Evolutionary conservation across 2,888 invertebrate species (phyloP).

Genomic region (Elysia crispata): DNA sequence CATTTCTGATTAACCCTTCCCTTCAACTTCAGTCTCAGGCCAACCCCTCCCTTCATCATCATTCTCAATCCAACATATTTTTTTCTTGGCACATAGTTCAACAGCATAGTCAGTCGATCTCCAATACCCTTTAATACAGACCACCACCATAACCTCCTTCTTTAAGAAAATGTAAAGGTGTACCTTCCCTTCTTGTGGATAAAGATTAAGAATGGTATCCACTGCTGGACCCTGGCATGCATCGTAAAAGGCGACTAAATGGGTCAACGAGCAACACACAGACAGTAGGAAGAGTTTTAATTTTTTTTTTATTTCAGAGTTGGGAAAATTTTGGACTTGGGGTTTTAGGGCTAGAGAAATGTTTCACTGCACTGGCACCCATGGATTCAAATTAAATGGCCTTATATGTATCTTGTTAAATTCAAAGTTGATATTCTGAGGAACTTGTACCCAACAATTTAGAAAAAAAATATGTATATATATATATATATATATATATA

Average conservation of each 20-base stretch:
- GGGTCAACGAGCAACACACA: constrained; percentile 14
- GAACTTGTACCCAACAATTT: no score
- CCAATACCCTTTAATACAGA: neutral
- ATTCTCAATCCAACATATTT: constrained; percentile 6
- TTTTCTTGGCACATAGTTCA: neutral
- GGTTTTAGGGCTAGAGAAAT: constrained; percentile 17
- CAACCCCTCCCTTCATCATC: constrained; percentile 21
- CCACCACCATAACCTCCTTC: constrained; percentile 7
- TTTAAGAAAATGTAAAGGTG: constrained; percentile 7
- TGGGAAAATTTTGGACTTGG: constrained; percentile 12
- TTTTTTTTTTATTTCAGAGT: constrained; percentile 21
- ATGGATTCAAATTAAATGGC: no score
- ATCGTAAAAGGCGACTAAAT: constrained; percentile 26
- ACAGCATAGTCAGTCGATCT: constrained; percentile 16
- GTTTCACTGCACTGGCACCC: constrained; percentile 17
- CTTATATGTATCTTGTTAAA: no score
- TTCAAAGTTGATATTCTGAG: no score
- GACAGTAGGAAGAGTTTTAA: neutral
- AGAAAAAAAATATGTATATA: no score
- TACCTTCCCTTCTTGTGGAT: constrained; percentile 9
- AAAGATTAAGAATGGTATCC: constrained; percentile 17
- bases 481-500: no score
- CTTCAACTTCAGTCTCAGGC: constrained; percentile 23
- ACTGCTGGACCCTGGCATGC: constrained; percentile 23
- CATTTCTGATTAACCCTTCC: constrained; percentile 2